These are phyloP conservation scores for Clunio marinus DNA, from an alignment of 2,888 invertebrate genomes.

Conservation along the genomic window DNA sequence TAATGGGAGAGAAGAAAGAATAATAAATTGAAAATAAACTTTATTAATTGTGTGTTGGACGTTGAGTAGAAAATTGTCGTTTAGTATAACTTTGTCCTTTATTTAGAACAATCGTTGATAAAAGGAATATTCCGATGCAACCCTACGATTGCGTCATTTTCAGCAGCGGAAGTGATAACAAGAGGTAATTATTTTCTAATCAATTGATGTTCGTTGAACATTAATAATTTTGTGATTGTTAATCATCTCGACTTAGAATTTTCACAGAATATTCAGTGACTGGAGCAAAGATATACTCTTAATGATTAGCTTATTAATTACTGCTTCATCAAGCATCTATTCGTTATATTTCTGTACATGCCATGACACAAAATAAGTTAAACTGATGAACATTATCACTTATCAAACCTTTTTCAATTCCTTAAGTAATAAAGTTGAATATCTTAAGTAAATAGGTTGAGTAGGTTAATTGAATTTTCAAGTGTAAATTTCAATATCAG, in stretches of 20 bases:
- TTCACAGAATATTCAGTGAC: slow-evolving; percentile 30
- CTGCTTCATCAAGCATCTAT: slow-evolving; percentile 21
- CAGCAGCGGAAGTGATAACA: neutral
- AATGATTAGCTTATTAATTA: slow-evolving; percentile 19
- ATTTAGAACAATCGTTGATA: slow-evolving; percentile 12
- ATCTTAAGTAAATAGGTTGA: too few species aligned
- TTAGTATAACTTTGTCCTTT: too few species aligned
- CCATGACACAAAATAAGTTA: neutral
- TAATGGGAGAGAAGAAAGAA: too few species aligned
- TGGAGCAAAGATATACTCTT: neutral
- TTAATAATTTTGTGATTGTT: neutral
- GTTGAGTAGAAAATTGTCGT: too few species aligned
- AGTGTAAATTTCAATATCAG: too few species aligned
- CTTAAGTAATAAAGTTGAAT: too few species aligned
- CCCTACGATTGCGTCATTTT: slow-evolving; percentile 27
- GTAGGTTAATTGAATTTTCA: too few species aligned
- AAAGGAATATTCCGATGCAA: neutral
- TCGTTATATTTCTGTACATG: slow-evolving; percentile 32
- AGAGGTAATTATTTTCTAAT: slow-evolving; percentile 13
- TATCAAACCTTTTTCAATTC: too few species aligned
- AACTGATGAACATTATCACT: too few species aligned
- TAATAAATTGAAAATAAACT: too few species aligned
- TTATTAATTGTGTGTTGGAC: too few species aligned
- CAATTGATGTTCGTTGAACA: neutral
- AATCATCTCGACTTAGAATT: neutral